Base-by-base conservation (phyloP, 2,888 invertebrate species). In the Watsonalla cultraria region DNA sequence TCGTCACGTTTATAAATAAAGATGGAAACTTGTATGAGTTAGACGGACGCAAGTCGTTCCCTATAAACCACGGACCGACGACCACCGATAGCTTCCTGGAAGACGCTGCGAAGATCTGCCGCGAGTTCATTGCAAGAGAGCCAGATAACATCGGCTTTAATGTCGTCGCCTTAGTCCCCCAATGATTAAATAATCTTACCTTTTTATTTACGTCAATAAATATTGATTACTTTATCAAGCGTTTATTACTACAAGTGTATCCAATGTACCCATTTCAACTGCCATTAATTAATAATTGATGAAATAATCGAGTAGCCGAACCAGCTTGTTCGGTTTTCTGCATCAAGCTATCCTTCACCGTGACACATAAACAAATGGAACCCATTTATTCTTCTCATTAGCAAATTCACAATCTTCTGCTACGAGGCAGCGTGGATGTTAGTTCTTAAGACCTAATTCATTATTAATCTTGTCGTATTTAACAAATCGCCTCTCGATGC, bases 81-180 rank as follows among this genome's bases (percentile, higher is more conserved):
- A 92, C 92, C 47, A 84, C 92, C 2, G 96, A 96, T 7, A 92
- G 92, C 24, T 92, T 98, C 50, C 85, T 98, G 45, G 93, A 95
- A 90, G 97, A 98, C 83, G 94, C 97, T 6, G 96, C 95, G 0
- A 93, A 92, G 59, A 93, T 98, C 13, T 96, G 97, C 80, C 94
- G 94, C 66, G 92, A 94, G 70, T 98, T 96, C 76, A 97, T 98
- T 91, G 93, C 92, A 48, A 92, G 96, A 54, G 97, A 98, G 82
- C 96, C 97, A 0, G 94, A 95, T 52, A 95, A 97, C 75, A 91
- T 97, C 55, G 95, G 95, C 68, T 98, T 98, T 79, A 97, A 96
- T 53, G 93, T 98, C 51, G 94, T 97, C 76, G 98, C 98, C 49
- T 91, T 98, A 51, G 92, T 94, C 57, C 92, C 93, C 47, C 75